Conservation (phyloP, 2,113 vertebrate genomes). For the Cyrtonyx montezumae region DNA sequence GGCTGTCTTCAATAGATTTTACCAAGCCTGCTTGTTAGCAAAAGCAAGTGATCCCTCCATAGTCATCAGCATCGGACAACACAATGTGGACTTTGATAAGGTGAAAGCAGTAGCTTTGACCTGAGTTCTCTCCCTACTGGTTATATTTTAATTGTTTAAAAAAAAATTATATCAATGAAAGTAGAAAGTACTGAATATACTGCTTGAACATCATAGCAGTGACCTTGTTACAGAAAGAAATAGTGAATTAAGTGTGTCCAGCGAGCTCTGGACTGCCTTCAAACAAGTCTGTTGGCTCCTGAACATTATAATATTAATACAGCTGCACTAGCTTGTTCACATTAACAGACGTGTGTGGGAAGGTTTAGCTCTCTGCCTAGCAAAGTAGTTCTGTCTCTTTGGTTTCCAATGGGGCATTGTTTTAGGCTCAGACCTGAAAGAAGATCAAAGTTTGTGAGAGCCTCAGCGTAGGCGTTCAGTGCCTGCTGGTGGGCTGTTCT, state of each 20-base stretch:
- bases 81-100: not conserved
- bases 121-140: not conserved
- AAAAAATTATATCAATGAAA: not conserved
- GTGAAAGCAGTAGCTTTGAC: not conserved
- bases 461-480: not conserved
- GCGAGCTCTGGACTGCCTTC: constrained; percentile 15
- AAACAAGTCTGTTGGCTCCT: constrained; percentile 27
- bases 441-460: constrained; percentile 29
- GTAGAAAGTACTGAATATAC: not conserved
- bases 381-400: constrained; percentile 29
- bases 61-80: not conserved
- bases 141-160: not conserved
- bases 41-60: not conserved
- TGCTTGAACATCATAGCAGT: not conserved
- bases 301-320: constrained; percentile 26
- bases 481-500: not conserved
- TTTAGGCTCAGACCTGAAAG: constrained; percentile 5
- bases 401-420: constrained; percentile 21
- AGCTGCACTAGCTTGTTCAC: constrained; percentile 36
- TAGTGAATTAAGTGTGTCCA: constrained; percentile 10
- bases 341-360: constrained; percentile 38
- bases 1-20: not conserved
- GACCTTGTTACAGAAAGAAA: not conserved
- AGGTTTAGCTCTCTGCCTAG: not conserved
- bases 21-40: not conserved